Evolutionary conservation across 2,113 vertebrate species (phyloP).

Genomic region (Synodontis membranacea): DNA sequence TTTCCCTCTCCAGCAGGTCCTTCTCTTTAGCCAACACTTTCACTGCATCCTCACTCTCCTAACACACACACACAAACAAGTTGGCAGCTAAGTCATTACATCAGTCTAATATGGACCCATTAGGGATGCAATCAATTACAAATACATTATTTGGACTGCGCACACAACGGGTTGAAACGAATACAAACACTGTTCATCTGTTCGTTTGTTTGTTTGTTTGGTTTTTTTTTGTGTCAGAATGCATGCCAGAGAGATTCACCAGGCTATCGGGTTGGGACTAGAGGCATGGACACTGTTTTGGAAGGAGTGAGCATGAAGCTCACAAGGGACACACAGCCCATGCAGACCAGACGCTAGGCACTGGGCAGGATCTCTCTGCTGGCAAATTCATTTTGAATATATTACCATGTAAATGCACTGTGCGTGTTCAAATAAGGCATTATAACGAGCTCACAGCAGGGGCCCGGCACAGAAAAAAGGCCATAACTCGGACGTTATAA

Average conservation of each 20-base stretch:
- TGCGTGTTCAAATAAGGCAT: too few species aligned
- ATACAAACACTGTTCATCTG: background rate
- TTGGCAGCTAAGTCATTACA: background rate
- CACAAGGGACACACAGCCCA: background rate
- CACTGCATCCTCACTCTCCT: slow-evolving; percentile 98
- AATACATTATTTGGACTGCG: background rate
- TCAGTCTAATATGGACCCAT: background rate
- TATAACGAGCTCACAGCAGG: too few species aligned
- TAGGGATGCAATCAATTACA: background rate
- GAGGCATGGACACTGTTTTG: background rate
- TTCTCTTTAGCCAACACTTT: slow-evolving; percentile 95
- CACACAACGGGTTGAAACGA: background rate
- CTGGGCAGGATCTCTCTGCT: background rate
- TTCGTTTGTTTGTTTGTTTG: too few species aligned
- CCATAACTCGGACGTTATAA: too few species aligned
- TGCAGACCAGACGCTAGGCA: background rate
- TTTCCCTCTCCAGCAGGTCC: slow-evolving; percentile 92
- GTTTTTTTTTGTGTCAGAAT: background rate
- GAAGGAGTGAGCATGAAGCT: background rate
- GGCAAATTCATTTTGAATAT: background rate
- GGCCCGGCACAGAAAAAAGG: too few species aligned
- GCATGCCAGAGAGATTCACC: background rate
- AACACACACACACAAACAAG: slow-evolving; percentile 12
- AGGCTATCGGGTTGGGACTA: background rate
- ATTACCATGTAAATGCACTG: background rate